Conservation (phyloP, 2,113 vertebrate species). For the Hirundichthys speculiger region DNA sequence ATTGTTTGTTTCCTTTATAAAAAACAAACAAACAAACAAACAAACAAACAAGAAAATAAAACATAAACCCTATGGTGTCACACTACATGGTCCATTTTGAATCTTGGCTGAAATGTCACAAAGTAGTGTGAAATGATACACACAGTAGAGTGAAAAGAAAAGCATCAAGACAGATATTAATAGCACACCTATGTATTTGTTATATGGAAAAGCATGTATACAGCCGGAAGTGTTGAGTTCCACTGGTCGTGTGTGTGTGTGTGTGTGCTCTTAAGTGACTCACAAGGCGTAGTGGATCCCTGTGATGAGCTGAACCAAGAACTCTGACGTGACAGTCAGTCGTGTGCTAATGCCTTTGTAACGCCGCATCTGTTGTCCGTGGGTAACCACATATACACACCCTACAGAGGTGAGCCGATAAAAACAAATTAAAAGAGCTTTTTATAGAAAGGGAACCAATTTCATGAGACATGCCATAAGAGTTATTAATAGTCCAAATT, state of each 20-base stretch:
- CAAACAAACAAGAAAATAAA: no score
- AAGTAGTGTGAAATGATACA: no score
- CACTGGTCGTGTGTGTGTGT: neutral
- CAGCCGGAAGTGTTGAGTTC: neutral
- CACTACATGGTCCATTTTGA: no score
- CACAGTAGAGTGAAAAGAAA: no score
- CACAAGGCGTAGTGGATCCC: constrained; percentile 97
- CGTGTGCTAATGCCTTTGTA: constrained; percentile 90
- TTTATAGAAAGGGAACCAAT: constrained; percentile 7
- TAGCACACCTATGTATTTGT: no score
- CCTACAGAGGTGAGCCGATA: constrained; percentile 75
- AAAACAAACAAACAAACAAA: no score
- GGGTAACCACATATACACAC: constrained; percentile 97
- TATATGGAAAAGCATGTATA: no score
- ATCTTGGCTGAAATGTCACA: no score
- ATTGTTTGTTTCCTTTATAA: no score
- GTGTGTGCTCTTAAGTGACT: constrained; percentile 66
- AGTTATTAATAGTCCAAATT: no score
- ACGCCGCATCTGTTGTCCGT: constrained; percentile 91
- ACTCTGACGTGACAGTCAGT: constrained; percentile 93
- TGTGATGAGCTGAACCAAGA: constrained; percentile 97
- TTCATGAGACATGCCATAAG: neutral
- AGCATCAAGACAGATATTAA: no score
- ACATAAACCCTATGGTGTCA: no score
- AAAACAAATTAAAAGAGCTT: constrained; percentile 15